phyloP scores from a whole-genome alignment of 1,140 invertebrate species.

The Heliconius himera region DNA sequence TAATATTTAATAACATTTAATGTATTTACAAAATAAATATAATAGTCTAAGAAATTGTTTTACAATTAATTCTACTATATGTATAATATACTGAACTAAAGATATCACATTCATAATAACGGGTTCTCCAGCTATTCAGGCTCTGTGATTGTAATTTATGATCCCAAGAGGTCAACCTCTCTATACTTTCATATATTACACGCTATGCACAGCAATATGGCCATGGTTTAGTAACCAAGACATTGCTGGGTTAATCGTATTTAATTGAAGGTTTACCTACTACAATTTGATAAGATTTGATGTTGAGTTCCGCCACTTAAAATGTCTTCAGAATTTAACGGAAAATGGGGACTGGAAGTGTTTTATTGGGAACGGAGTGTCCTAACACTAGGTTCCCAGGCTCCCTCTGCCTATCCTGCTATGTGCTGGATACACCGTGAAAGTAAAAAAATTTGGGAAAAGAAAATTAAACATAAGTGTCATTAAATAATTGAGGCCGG shows the following conservation, averaged over 20 bases:
- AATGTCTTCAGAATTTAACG: no score
- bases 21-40: background rate
- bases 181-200: background rate
- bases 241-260: background rate
- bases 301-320: no score
- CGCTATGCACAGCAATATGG: no score
- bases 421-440: no score
- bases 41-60: background rate
- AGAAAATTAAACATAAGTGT: no score
- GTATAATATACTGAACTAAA: background rate
- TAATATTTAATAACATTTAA: background rate
- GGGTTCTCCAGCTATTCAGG: background rate
- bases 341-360: no score
- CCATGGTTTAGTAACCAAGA: background rate
- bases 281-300: no score
- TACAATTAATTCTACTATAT: background rate
- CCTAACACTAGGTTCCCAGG: no score
- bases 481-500: no score
- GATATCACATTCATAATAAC: background rate
- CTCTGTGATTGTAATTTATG: constrained; percentile 2
- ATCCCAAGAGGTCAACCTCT: constrained; percentile 8
- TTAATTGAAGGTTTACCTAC: background rate
- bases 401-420: no score
- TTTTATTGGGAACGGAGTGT: no score
- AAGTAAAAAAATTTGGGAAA: no score